phyloP scores from a whole-genome alignment of 1,140 invertebrate species.

The Ceratosolen solmsi region DNA sequence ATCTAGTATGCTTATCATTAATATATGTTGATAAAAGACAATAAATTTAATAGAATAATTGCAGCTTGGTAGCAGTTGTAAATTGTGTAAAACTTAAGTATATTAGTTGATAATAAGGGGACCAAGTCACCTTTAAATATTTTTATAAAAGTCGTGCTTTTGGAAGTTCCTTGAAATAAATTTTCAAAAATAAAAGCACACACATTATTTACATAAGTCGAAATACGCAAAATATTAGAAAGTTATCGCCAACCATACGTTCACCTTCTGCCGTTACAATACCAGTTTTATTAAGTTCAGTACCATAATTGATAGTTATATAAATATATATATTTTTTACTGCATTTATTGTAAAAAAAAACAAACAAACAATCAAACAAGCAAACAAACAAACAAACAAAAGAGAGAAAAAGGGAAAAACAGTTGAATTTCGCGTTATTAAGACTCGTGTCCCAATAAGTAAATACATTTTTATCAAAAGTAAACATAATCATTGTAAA shows the following conservation, averaged over 20 bases:
- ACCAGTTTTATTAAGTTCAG: neutral
- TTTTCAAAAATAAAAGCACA: neutral
- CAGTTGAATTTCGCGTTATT: slow-evolving; percentile 3
- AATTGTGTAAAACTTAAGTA: slow-evolving; percentile 20
- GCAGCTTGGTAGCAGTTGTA: slow-evolving; percentile 9
- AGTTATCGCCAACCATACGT: slow-evolving; percentile 46
- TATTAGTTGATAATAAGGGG: slow-evolving; percentile 17
- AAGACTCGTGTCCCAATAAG: slow-evolving; percentile 5
- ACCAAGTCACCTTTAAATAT: slow-evolving; percentile 27
- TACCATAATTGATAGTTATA: neutral
- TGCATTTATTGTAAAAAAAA: slow-evolving; percentile 1
- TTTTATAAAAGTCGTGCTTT: slow-evolving; percentile 11
- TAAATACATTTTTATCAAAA: neutral
- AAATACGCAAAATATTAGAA: slow-evolving; percentile 51
- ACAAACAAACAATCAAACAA: too few species aligned
- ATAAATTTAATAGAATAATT: slow-evolving; percentile 25
- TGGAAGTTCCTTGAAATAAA: neutral
- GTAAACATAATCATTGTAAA: neutral
- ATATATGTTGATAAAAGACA: slow-evolving; percentile 6
- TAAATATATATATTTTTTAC: neutral
- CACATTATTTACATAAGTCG: slow-evolving; percentile 20
- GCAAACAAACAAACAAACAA: too few species aligned
- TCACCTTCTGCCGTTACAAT: neutral
- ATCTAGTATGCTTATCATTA: slow-evolving; percentile 34
- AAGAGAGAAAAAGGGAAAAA: too few species aligned